phyloP scores from a whole-genome alignment of 2,888 invertebrate species.

The Ennomos quercinarius region DNA sequence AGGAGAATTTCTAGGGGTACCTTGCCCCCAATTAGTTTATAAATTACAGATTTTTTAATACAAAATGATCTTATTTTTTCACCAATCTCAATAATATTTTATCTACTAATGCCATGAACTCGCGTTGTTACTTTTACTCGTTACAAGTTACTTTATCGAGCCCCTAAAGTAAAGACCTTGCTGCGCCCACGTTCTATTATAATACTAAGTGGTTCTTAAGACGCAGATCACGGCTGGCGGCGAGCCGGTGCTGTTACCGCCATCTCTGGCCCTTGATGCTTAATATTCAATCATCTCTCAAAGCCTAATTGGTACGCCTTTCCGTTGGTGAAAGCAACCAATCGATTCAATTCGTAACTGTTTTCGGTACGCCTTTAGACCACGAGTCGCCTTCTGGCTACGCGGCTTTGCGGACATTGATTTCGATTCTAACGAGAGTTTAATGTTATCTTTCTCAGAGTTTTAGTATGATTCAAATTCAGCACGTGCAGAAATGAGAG shows the following conservation, averaged over 20 bases:
- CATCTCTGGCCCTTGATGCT: conserved; percentile 50
- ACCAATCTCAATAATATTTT: too few relatives aligned
- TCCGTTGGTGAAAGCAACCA: conserved; percentile 74
- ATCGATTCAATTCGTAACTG: conserved; percentile 46
- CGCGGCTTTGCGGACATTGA: not conserved
- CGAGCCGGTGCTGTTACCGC: conserved; percentile 44
- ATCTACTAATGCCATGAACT: too few relatives aligned
- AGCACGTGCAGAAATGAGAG: too few relatives aligned
- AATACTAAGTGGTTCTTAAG: conserved; percentile 20
- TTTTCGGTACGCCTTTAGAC: conserved; percentile 62
- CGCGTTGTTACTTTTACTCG: too few relatives aligned
- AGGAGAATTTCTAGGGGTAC: not conserved
- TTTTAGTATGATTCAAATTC: too few relatives aligned
- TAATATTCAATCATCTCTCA: conserved; percentile 56
- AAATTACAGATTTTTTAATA: too few relatives aligned
- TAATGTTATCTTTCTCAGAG: too few relatives aligned
- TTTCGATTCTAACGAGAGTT: too few relatives aligned
- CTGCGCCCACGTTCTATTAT: conserved; percentile 2
- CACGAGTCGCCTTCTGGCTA: conserved; percentile 45
- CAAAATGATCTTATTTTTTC: too few relatives aligned
- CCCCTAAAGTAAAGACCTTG: not conserved
- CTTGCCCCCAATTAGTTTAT: too few relatives aligned
- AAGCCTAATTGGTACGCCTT: conserved; percentile 67
- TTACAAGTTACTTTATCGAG: not conserved
- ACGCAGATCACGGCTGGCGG: conserved; percentile 36